These are phyloP conservation scores for Drosophila serrata DNA, from an alignment of 1,140 invertebrate species.

Conservation along the genomic window DNA sequence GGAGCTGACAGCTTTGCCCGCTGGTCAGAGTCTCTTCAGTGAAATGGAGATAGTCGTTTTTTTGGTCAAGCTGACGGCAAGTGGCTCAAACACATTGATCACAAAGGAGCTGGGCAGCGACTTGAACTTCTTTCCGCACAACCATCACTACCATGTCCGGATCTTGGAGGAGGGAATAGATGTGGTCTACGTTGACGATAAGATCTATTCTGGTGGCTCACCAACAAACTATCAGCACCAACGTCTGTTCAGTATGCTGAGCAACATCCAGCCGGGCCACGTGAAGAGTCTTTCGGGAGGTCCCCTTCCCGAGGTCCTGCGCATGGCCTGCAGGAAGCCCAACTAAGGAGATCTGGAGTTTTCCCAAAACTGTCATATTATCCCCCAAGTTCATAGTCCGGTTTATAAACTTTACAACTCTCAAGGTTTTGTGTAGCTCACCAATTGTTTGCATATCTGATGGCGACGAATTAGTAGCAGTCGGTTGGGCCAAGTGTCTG, in stretches of 20 bases:
- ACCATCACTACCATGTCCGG: conserved; percentile 59
- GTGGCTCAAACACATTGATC: conserved; percentile 41
- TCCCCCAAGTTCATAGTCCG: neutral
- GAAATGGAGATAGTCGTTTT: conserved; percentile 60
- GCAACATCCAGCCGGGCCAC: conserved; percentile 48
- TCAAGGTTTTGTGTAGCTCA: conserved; percentile 2
- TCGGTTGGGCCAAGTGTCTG: conserved; percentile 46
- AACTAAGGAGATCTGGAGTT: neutral
- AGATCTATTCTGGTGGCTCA: conserved; percentile 17
- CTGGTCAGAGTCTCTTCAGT: conserved; percentile 46
- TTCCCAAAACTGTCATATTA: neutral
- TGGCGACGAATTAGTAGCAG: conserved; percentile 64
- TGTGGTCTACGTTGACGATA: conserved; percentile 62
- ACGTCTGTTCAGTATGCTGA: conserved; percentile 50
- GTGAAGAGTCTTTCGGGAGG: conserved; percentile 54
- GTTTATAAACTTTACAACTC: conserved; percentile 33
- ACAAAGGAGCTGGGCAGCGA: conserved; percentile 63
- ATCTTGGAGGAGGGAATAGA: conserved; percentile 66
- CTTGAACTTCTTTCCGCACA: conserved; percentile 59
- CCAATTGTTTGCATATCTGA: conserved; percentile 61
- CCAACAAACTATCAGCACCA: conserved; percentile 40
- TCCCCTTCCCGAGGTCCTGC: conserved; percentile 15
- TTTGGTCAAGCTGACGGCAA: conserved; percentile 45
- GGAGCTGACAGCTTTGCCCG: conserved; percentile 58
- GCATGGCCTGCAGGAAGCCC: conserved; percentile 42